These are phyloP conservation scores for Acanthosoma haemorrhoidale DNA, from an alignment of 2,888 invertebrate genomes.

Conservation along the genomic window DNA sequence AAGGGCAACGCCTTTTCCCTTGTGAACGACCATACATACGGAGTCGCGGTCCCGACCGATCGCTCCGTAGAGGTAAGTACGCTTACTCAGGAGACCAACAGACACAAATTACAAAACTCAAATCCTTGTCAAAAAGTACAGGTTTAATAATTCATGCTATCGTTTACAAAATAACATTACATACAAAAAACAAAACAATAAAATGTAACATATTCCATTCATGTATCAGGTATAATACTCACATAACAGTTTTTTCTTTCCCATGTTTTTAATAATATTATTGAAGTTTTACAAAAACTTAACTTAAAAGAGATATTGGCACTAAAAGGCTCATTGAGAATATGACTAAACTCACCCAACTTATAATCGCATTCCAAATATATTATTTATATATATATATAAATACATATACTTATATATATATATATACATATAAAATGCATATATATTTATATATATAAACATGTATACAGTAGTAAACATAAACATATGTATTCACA, in stretches of 20 bases:
- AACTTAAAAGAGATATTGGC: slow-evolving; percentile 24
- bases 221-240: slow-evolving; percentile 21
- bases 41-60: too few species aligned
- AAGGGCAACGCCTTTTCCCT: not conserved
- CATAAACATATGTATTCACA: slow-evolving; percentile 29
- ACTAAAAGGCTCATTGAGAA: slow-evolving; percentile 25
- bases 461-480: slow-evolving; percentile 24
- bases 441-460: slow-evolving; percentile 23
- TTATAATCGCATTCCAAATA: slow-evolving; percentile 11
- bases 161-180: slow-evolving; percentile 5
- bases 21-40: too few species aligned
- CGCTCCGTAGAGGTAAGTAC: too few species aligned
- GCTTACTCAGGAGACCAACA: too few species aligned
- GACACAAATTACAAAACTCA: not conserved
- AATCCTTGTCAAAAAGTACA: not conserved
- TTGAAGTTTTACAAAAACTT: slow-evolving; percentile 23
- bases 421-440: slow-evolving; percentile 24
- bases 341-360: slow-evolving; percentile 9
- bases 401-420: slow-evolving; percentile 25
- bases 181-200: not conserved
- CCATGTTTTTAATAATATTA: too few species aligned
- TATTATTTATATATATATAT: slow-evolving; percentile 27
- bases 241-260: slow-evolving; percentile 11
- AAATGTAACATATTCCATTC: not conserved
- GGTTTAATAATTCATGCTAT: not conserved